phyloP scores from a whole-genome alignment of 2,113 vertebrate genomes.

The Atrichornis clamosus region DNA sequence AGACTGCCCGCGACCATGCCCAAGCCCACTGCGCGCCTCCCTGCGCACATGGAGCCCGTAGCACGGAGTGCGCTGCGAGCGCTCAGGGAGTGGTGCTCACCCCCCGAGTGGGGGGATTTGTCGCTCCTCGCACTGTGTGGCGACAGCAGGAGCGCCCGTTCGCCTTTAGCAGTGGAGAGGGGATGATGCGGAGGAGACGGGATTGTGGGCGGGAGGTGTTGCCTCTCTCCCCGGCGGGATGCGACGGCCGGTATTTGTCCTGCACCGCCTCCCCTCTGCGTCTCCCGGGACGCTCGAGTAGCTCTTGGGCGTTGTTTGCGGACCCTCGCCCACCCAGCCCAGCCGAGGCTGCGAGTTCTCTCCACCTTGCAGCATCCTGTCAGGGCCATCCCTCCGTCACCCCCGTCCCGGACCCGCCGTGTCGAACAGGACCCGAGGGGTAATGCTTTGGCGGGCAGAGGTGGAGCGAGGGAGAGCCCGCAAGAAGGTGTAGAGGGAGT shows the following conservation, averaged over 20 bases:
- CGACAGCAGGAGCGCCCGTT: neutral
- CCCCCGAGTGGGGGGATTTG: fast-evolving
- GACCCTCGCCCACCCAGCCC: neutral
- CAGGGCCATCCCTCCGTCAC: neutral
- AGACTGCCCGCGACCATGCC: too few relatives aligned
- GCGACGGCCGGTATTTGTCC: neutral
- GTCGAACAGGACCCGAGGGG: neutral
- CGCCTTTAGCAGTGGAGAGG: neutral
- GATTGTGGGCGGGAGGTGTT: neutral
- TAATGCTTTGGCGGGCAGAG: neutral
- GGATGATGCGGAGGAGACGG: fast-evolving
- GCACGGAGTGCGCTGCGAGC: neutral
- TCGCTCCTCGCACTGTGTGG: neutral
- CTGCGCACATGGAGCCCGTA: fast-evolving
- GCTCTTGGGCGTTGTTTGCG: neutral
- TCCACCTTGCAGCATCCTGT: neutral
- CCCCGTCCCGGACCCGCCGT: neutral
- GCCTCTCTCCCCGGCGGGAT: neutral
- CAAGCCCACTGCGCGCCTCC: neutral
- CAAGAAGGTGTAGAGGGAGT: neutral
- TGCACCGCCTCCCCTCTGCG: neutral
- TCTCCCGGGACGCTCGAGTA: neutral
- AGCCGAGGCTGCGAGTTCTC: neutral
- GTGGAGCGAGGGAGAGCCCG: neutral
- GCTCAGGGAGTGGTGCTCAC: neutral